phyloP scores from a whole-genome alignment of 2,888 invertebrate genomes.

The Volucella inflata region DNA sequence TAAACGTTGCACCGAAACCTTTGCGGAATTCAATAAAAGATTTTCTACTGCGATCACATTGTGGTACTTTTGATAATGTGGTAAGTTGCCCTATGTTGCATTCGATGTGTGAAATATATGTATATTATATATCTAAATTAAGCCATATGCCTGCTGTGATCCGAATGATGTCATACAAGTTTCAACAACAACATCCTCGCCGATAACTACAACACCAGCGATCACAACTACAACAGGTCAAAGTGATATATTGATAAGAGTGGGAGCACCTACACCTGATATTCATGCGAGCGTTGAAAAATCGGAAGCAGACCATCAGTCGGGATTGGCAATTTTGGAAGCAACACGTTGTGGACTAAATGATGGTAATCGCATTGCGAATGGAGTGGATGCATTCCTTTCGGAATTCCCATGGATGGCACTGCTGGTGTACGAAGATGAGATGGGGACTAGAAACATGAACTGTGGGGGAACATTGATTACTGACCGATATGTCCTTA shows the following conservation, averaged over 20 bases:
- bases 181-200: too few species aligned
- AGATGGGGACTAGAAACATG: constrained; percentile 76
- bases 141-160: too few species aligned
- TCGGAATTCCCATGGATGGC: constrained; percentile 91
- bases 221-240: too few species aligned
- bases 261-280: too few species aligned
- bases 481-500: constrained; percentile 74
- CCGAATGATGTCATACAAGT: too few species aligned
- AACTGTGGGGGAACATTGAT: constrained; percentile 78
- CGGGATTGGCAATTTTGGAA: constrained; percentile 10
- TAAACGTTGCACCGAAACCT: not conserved
- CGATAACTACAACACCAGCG: too few species aligned
- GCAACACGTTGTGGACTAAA: constrained; percentile 85
- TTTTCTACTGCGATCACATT: not conserved
- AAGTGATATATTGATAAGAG: too few species aligned
- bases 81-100: constrained; percentile 1
- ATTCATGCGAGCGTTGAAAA: constrained; percentile 5
- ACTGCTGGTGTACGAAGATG: constrained; percentile 85
- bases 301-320: not conserved
- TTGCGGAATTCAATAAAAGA: not conserved
- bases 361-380: constrained; percentile 85
- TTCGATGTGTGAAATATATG: too few species aligned
- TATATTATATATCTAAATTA: too few species aligned
- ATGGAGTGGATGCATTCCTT: constrained; percentile 86
- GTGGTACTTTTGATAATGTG: constrained; percentile 1